Conservation (phyloP, 2,888 invertebrate genomes). For the Oscheius sp. region DNA sequence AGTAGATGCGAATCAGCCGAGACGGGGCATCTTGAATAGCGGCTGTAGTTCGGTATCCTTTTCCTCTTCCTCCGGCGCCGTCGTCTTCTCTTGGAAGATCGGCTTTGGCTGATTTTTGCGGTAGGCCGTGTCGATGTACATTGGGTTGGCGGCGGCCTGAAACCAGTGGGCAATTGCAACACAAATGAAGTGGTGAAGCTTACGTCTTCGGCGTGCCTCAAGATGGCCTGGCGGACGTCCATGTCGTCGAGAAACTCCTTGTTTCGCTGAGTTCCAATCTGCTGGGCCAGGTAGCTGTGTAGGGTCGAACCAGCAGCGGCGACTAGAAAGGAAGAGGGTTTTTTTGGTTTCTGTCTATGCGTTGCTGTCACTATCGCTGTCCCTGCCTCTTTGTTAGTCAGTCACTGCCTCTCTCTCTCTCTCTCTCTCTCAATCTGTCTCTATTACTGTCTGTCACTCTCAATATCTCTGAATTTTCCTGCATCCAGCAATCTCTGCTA, state of each 20-base stretch:
- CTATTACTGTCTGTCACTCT: too few relatives aligned
- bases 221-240: conserved; percentile 70
- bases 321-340: conserved; percentile 74
- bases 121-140: conserved; percentile 70
- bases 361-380: too few relatives aligned
- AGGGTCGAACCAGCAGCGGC: conserved; percentile 85
- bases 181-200: conserved; percentile 5
- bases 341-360: too few relatives aligned
- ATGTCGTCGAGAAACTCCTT: conserved; percentile 67
- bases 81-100: conserved; percentile 67
- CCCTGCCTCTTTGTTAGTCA: too few relatives aligned
- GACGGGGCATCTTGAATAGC: conserved; percentile 61
- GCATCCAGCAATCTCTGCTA: too few relatives aligned
- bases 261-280: conserved; percentile 82
- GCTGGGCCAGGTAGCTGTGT: conserved; percentile 94
- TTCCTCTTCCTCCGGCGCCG: conserved; percentile 59
- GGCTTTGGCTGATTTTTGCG: conserved; percentile 68
- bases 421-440: too few relatives aligned
- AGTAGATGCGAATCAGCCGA: conserved; percentile 4
- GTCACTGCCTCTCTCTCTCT: too few relatives aligned
- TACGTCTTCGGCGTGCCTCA: conserved; percentile 71
- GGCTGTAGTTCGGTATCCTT: conserved; percentile 62
- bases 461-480: too few relatives aligned
- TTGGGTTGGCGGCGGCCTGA: conserved; percentile 68
- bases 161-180: conserved; percentile 24